Conservation (phyloP, 2,113 vertebrate species). For the Petrocephalus zakoni region DNA sequence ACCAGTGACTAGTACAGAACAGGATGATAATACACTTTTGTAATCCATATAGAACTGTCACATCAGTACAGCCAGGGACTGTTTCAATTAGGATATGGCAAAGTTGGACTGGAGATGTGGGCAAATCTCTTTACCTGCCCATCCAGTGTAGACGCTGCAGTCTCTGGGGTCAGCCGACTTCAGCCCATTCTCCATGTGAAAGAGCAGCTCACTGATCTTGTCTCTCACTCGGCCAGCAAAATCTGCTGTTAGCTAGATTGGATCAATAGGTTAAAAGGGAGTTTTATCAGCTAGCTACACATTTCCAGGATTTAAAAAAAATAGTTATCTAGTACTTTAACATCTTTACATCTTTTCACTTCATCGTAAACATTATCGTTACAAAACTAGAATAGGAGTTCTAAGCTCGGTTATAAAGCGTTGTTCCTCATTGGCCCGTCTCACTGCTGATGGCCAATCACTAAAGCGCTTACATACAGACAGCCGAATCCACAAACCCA, state of each 20-base stretch:
- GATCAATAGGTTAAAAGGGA: not conserved
- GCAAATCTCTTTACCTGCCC: conserved; percentile 71
- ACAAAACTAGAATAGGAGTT: not conserved
- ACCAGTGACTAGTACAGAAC: not conserved
- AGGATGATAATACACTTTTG: not conserved
- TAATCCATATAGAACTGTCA: not conserved
- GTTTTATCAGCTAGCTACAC: not conserved
- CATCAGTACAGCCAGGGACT: not conserved
- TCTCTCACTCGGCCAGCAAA: conserved; percentile 74
- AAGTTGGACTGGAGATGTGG: not conserved
- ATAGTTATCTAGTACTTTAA: not conserved
- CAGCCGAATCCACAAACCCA: conserved; percentile 53
- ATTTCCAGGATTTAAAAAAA: not conserved
- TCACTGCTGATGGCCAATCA: not conserved
- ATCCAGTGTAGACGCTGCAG: conserved; percentile 83
- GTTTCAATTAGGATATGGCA: not conserved
- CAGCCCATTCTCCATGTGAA: conserved; percentile 82
- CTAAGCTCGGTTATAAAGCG: not conserved
- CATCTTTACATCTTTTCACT: not conserved
- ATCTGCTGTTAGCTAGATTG: conserved; percentile 71
- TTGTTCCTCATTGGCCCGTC: not conserved
- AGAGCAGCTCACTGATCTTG: conserved; percentile 79
- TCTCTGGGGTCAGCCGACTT: conserved; percentile 78
- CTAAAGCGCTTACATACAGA: conserved; percentile 38
- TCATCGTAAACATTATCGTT: not conserved